phyloP scores from a whole-genome alignment of 2,888 invertebrate genomes.

The Miltochrista miniata region DNA sequence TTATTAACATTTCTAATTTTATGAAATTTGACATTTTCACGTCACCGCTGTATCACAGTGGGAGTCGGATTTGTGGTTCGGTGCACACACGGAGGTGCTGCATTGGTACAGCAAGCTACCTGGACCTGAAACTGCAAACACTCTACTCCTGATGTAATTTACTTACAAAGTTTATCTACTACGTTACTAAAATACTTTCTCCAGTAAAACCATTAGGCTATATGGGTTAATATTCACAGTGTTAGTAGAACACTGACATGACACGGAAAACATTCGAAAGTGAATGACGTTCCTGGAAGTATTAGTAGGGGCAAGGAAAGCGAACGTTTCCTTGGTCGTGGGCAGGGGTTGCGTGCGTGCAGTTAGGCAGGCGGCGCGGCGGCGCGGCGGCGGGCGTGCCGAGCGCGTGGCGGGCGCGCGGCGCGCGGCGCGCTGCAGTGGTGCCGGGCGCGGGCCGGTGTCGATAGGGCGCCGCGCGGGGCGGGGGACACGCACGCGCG shows the following conservation, averaged over 20 bases:
- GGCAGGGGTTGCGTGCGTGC: slow-evolving; percentile 50
- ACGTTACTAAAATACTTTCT: neutral
- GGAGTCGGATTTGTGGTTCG: too few species aligned
- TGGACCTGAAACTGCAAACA: too few species aligned
- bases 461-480: slow-evolving; percentile 68
- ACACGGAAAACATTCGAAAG: slow-evolving; percentile 34
- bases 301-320: slow-evolving; percentile 54
- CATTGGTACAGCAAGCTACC: too few species aligned
- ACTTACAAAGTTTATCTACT: too few species aligned
- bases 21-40: too few species aligned
- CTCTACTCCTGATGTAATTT: too few species aligned
- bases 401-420: slow-evolving; percentile 41
- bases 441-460: slow-evolving; percentile 52
- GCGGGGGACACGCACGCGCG: slow-evolving; percentile 49
- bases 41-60: too few species aligned
- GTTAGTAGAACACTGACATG: neutral
- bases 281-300: slow-evolving; percentile 45
- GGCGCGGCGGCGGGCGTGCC: slow-evolving; percentile 27
- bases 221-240: neutral
- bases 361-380: neutral
- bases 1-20: too few species aligned
- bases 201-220: too few species aligned
- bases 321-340: slow-evolving; percentile 52
- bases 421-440: slow-evolving; percentile 66
- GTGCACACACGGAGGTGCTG: too few species aligned